A percentile compares a stretch with the other conserved stretches of the same genome.
phyloP scores from a whole-genome alignment of 2,888 invertebrate genomes.

The Fabriciana adippe region DNA sequence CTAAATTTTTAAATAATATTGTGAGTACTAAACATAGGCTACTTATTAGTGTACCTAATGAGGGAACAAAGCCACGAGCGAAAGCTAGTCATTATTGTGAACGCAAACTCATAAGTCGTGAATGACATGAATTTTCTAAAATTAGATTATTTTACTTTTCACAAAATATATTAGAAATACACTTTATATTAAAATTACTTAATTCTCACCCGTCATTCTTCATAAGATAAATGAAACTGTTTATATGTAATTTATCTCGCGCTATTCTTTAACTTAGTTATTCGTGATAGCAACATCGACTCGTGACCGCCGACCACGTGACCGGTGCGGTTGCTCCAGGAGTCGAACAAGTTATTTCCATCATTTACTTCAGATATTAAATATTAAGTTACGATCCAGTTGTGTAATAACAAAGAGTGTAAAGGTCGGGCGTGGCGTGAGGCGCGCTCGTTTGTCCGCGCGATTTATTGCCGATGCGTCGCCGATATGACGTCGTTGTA shows the following conservation, averaged over 20 bases:
- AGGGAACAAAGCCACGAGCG: too few relatives aligned
- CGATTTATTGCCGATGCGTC: slow-evolving; percentile 45
- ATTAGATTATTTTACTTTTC: too few relatives aligned
- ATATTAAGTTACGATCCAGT: slow-evolving; percentile 13
- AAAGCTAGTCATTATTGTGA: too few relatives aligned
- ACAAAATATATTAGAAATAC: too few relatives aligned
- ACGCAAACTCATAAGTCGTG: too few relatives aligned
- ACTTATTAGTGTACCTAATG: too few relatives aligned
- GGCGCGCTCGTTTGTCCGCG: slow-evolving; percentile 52
- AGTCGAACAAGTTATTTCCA: not conserved
- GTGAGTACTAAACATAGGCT: too few relatives aligned
- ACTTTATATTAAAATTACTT: too few relatives aligned
- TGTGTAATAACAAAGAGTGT: slow-evolving; percentile 3
- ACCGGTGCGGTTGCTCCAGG: too few relatives aligned
- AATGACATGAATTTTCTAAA: too few relatives aligned
- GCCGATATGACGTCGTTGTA: slow-evolving; percentile 4
- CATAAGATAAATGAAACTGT: not conserved
- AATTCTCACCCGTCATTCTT: too few relatives aligned
- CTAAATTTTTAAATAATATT: too few relatives aligned
- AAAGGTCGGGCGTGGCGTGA: slow-evolving; percentile 48
- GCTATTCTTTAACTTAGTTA: not conserved
- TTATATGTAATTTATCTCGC: not conserved
- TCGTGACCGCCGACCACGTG: slow-evolving; percentile 6
- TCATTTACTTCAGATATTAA: slow-evolving; percentile 6
- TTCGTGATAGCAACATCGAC: not conserved